Evolutionary conservation across 2,113 vertebrate genomes (phyloP).

Genomic region (Anolis sagrei): DNA sequence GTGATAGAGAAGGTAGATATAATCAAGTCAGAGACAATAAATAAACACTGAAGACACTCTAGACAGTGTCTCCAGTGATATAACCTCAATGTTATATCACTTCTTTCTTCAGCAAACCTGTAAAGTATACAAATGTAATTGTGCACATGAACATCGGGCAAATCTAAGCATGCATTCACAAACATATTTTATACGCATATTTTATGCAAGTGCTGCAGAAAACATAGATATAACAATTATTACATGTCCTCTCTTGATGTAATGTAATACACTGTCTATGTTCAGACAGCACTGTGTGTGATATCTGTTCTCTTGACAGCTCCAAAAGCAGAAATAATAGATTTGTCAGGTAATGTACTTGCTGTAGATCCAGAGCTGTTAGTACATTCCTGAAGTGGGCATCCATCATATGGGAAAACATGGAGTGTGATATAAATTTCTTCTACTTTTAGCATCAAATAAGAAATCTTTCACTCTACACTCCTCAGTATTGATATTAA

Average conservation of each 20-base stretch:
- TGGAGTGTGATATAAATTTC: neutral
- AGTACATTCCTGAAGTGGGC: conserved; percentile 33
- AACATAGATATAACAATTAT: neutral
- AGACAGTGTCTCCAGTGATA: neutral
- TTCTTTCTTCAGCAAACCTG: neutral
- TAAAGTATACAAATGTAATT: neutral
- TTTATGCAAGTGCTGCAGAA: neutral
- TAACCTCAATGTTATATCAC: neutral
- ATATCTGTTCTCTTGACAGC: conserved; percentile 13
- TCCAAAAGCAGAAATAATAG: conserved; percentile 38
- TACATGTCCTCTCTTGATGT: neutral
- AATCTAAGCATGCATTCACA: neutral
- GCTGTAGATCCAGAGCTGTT: conserved; percentile 14
- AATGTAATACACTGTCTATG: neutral
- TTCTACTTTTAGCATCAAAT: conserved; percentile 35
- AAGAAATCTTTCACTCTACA: conserved; percentile 25
- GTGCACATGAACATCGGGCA: neutral
- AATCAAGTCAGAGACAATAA: neutral
- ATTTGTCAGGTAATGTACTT: conserved; percentile 9
- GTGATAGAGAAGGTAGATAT: neutral
- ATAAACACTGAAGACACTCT: neutral
- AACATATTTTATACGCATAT: neutral
- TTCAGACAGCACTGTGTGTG: neutral
- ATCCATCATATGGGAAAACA: conserved; percentile 21
- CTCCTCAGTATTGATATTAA: neutral